These are phyloP conservation scores for Aphis gossypii DNA, from an alignment of 1,140 invertebrate species.

Conservation along the genomic window DNA sequence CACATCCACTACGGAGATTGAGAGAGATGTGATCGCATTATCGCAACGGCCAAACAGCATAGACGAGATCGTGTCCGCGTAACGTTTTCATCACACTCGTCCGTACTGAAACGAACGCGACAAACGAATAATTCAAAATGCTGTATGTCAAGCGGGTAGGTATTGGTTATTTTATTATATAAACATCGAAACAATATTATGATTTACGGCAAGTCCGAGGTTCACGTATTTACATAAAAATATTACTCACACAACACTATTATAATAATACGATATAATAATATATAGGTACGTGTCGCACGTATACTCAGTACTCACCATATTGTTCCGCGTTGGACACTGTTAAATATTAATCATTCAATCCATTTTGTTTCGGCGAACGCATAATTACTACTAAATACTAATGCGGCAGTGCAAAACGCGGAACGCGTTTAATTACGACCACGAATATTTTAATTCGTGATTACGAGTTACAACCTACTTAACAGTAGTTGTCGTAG, in stretches of 20 bases:
- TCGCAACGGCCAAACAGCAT: not conserved
- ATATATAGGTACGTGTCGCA: not conserved
- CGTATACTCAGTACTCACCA: constrained; percentile 1
- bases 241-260: not conserved
- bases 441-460: not conserved
- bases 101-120: not conserved
- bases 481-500: too few relatives aligned
- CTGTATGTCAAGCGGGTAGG: rapidly evolving
- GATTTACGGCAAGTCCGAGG: too few relatives aligned
- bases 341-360: not conserved
- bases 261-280: not conserved
- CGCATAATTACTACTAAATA: not conserved
- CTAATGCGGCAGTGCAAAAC: not conserved
- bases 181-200: not conserved
- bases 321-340: not conserved
- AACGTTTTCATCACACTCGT: not conserved
- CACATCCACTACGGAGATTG: not conserved
- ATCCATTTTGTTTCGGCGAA: not conserved
- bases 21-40: too few relatives aligned
- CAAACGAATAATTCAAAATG: not conserved
- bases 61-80: not conserved
- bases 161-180: not conserved
- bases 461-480: too few relatives aligned
- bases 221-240: not conserved
- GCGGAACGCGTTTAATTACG: not conserved